Evolutionary conservation across 1,140 invertebrate genomes (phyloP).

Genomic region (Pollicipes pollicipes): DNA sequence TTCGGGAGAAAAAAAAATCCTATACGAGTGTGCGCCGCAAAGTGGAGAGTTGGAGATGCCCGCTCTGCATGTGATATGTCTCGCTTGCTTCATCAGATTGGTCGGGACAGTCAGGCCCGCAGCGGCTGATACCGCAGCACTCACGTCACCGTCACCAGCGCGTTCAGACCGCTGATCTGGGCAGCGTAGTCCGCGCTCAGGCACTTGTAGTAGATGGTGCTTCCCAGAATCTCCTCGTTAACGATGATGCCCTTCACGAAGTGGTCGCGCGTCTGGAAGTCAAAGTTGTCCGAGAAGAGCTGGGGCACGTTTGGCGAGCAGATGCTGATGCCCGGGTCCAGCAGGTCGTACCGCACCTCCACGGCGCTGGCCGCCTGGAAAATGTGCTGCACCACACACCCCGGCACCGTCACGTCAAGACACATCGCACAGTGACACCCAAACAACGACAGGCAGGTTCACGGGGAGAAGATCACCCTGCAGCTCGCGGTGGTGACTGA

Average conservation of each 20-base stretch:
- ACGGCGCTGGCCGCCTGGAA: constrained; percentile 47
- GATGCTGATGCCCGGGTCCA: constrained; percentile 67
- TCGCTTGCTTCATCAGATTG: constrained; percentile 39
- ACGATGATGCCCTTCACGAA: constrained; percentile 74
- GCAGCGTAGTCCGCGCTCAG: constrained; percentile 59
- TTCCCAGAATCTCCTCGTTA: constrained; percentile 71
- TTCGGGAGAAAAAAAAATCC: no score
- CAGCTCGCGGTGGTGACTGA: no score
- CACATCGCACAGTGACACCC: no score
- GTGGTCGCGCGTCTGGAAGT: constrained; percentile 79
- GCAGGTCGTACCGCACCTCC: constrained; percentile 48
- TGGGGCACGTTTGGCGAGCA: constrained; percentile 72
- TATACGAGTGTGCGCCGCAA: no score
- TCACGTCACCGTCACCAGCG: constrained; percentile 20
- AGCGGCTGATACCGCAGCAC: constrained; percentile 55
- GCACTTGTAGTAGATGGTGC: constrained; percentile 61
- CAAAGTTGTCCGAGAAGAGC: constrained; percentile 89
- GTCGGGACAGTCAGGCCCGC: no score
- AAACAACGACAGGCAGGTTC: no score
- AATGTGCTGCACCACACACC: constrained; percentile 47
- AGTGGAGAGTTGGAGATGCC: no score
- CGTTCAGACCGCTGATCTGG: constrained; percentile 57
- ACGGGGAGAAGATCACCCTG: no score
- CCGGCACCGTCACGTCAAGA: no score
- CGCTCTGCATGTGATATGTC: no score